Percentiles rank a stretch among this genome's conserved stretches.
These are phyloP conservation scores for Aphidius colemani DNA, from an alignment of 2,888 invertebrate species.

Conservation along the genomic window DNA sequence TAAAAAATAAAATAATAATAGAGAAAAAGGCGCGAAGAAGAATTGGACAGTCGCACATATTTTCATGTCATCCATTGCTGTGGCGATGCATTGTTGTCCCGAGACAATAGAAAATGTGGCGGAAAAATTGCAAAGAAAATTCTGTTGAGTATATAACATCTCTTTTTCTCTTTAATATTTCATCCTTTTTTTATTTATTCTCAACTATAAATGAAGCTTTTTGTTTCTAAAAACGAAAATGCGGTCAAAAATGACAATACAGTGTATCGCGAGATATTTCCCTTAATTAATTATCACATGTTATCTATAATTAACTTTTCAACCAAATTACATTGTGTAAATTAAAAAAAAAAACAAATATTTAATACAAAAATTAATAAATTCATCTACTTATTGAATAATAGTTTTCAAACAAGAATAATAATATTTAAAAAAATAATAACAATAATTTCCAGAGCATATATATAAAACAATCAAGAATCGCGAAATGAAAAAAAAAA, in stretches of 20 bases:
- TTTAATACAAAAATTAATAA: neutral
- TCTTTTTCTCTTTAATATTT: conserved; percentile 28
- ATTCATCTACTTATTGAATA: neutral
- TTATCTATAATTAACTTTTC: neutral
- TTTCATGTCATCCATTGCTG: conserved; percentile 57
- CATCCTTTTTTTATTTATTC: neutral
- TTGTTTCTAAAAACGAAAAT: neutral
- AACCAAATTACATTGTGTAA: neutral
- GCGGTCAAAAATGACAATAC: neutral
- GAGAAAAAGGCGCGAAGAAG: conserved; percentile 32
- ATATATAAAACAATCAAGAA: conserved; percentile 2
- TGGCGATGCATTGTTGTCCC: conserved; percentile 61
- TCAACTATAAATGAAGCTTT: conserved; percentile 3
- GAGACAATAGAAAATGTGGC: conserved; percentile 60
- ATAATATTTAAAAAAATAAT: conserved; percentile 7
- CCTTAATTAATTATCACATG: no score
- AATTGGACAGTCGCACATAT: conserved; percentile 52
- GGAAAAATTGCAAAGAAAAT: conserved; percentile 56
- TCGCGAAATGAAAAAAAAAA: neutral
- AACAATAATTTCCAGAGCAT: neutral
- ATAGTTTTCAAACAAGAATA: neutral
- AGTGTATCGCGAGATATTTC: no score
- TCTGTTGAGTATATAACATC: conserved; percentile 36
- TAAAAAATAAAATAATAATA: conserved; percentile 19
- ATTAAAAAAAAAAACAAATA: neutral